A percentile compares a stretch with the other conserved stretches of the same genome.
phyloP scores from a whole-genome alignment of 2,113 vertebrate genomes.

The Aleadryas rufinucha region DNA sequence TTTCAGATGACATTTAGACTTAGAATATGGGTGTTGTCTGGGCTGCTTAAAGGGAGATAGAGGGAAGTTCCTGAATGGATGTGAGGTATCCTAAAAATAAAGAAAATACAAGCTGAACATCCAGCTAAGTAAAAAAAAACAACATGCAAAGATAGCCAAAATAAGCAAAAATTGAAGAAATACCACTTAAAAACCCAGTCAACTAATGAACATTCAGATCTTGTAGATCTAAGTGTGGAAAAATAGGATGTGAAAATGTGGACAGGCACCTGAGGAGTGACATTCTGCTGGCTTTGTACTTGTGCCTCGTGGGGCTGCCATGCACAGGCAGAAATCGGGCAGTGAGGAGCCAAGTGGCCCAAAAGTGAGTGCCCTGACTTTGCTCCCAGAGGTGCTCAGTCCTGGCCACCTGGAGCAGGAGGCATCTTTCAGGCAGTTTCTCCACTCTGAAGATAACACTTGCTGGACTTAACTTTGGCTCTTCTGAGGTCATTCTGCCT shows the following conservation, averaged over 20 bases:
- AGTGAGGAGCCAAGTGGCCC: not conserved
- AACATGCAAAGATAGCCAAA: not conserved
- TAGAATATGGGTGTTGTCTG: not conserved
- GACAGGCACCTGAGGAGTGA: not conserved
- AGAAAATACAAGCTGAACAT: not conserved
- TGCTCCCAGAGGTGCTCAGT: not conserved
- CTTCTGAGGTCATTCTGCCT: not conserved
- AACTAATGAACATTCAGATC: not conserved
- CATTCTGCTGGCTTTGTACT: not conserved
- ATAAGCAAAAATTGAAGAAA: not conserved
- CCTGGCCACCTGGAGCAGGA: not conserved
- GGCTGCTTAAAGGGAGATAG: not conserved
- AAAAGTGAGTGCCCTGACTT: not conserved
- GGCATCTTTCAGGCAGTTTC: not conserved
- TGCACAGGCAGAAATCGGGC: not conserved
- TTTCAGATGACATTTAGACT: not conserved
- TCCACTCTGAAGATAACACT: not conserved
- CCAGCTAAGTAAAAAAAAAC: not conserved
- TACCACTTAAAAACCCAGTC: not conserved
- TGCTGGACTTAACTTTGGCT: not conserved
- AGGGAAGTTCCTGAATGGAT: not conserved
- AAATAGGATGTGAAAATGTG: not conserved
- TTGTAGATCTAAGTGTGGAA: not conserved
- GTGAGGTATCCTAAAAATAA: not conserved
- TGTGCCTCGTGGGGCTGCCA: rapidly evolving